These are phyloP conservation scores for Jaculus jaculus DNA, from an alignment of 2,113 vertebrate genomes.

Conservation along the genomic window DNA sequence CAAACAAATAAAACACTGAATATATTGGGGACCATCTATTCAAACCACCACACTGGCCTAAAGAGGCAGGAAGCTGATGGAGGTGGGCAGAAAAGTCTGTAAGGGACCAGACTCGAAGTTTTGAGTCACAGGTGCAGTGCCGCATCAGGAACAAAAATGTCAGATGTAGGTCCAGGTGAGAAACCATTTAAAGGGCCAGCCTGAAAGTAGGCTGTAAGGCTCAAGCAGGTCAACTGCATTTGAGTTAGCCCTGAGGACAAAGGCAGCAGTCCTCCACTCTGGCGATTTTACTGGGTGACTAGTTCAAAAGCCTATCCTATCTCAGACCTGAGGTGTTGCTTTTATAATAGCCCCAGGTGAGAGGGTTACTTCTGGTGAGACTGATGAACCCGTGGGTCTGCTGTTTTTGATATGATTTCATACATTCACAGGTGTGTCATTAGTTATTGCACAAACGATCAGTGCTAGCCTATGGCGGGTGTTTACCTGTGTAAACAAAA, in stretches of 20 bases:
- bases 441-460: background rate
- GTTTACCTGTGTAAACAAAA: background rate
- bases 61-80: background rate
- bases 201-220: too few relatives aligned
- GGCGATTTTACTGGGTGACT: background rate
- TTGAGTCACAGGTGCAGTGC: too few relatives aligned
- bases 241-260: background rate
- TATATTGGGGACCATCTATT: too few relatives aligned
- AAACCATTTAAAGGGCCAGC: background rate
- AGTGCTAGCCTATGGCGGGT: background rate
- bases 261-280: background rate
- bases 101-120: too few relatives aligned
- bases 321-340: background rate
- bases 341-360: background rate
- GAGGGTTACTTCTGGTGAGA: background rate
- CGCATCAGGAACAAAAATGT: background rate
- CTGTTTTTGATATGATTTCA: background rate
- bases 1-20: too few relatives aligned
- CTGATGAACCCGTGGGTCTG: background rate
- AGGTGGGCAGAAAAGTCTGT: too few relatives aligned
- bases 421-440: background rate
- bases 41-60: too few relatives aligned
- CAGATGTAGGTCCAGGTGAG: background rate
- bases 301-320: background rate
- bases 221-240: background rate